Evolutionary conservation across 2,888 invertebrate species (phyloP), one percentile per base, ranked within the genome.

Genomic region (Rhodophaea formosa): DNA sequence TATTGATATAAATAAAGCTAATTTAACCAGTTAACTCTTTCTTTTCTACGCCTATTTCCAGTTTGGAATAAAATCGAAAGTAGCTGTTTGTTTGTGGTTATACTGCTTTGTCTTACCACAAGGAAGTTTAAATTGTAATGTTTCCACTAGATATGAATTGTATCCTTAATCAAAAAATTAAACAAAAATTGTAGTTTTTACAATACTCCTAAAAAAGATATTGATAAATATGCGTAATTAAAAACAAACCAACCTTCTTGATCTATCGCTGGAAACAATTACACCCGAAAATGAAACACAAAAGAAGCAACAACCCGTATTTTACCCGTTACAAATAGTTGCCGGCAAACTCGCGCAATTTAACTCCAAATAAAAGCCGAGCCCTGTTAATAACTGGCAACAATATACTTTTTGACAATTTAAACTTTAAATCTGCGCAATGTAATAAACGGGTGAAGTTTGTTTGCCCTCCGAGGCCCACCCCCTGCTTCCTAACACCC

Each of bases 351-450:
- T 53, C 45, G 23, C 17, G 39, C 56, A 49, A 56, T 56, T 49
- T 39, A 49, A 42, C 42, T 43, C 49, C 10, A 16, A 49, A 56
- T 49, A 49, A 61, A 61, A 58, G 63, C 53, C 47, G 16, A 60
- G 53, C 62, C 59, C 55, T 58, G 59, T 62, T 61, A 62, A 64
- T 64, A 64, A 60, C 59, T 60, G 55, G 53, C 46, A 53, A 58
- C 58, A 61, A 58, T 59, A 56, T 58, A 62, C 64, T 62, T 59
- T 42, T 57, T 53, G 59, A 59, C 64, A 64, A 64, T 61, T 61
- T 61, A 62, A 64, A 64, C 57, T 61, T 61, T 59, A 61, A 62
- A 61, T 59, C 56, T 49, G 56, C 56, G 56, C 56, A 12, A 56
- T 56, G 49, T 56, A 49, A 56, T 43, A 43, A 49, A 56, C 56